Evolutionary conservation across 2,888 invertebrate species (phyloP).

Genomic region (Halictus quadricinctus): DNA sequence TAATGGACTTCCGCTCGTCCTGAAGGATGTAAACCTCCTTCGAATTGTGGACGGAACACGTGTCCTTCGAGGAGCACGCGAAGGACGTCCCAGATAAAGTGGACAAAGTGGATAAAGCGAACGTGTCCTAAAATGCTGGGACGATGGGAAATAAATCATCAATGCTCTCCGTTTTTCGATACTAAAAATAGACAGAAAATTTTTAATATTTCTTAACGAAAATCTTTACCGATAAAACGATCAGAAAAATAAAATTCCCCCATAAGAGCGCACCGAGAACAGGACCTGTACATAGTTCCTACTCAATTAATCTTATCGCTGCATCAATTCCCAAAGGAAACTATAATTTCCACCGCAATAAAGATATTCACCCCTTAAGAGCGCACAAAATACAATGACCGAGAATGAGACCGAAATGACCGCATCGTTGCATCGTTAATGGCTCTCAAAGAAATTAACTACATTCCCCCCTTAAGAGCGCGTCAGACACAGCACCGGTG

Average conservation of each 20-base stretch:
- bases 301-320: no score
- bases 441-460: no score
- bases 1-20: constrained; percentile 61
- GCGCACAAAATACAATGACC: no score
- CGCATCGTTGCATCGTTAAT: no score
- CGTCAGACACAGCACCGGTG: neutral
- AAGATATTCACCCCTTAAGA: no score
- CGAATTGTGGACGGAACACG: neutral
- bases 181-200: neutral
- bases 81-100: neutral
- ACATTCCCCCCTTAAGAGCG: no score
- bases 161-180: neutral
- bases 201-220: neutral
- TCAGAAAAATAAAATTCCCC: no score
- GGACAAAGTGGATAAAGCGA: neutral
- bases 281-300: no score
- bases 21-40: neutral
- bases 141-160: neutral
- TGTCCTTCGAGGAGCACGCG: neutral
- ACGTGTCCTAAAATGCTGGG: neutral
- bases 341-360: no score
- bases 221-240: neutral
- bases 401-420: no score
- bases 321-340: no score
- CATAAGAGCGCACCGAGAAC: no score